These are phyloP conservation scores for Carapus acus DNA, from an alignment of 2,797 vertebrate species.

Conservation along the genomic window DNA sequence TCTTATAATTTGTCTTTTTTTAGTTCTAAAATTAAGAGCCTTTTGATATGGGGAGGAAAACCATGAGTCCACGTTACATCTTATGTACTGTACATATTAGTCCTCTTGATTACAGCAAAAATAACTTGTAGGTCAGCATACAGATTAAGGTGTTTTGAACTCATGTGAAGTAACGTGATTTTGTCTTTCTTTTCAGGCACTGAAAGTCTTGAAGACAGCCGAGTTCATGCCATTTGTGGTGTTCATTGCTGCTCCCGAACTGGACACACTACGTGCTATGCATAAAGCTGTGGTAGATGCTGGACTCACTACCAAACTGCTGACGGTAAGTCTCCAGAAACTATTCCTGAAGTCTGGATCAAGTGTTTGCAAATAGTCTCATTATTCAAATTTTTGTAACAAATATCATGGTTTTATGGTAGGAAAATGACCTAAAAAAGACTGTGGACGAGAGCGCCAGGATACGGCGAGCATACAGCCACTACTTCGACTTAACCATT, in stretches of 20 bases:
- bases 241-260: conserved; percentile 93
- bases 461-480: conserved; percentile 91
- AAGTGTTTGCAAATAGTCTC: neutral
- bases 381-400: neutral
- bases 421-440: conserved; percentile 97
- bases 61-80: too few species aligned
- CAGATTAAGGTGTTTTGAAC: too few species aligned
- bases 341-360: neutral
- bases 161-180: too few species aligned
- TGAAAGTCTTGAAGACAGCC: conserved; percentile 92
- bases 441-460: conserved; percentile 95
- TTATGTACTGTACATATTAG: too few species aligned
- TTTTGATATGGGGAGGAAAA: too few species aligned
- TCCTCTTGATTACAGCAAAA: too few species aligned
- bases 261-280: conserved; percentile 92
- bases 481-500: conserved; percentile 96
- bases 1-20: too few species aligned
- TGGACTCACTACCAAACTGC: conserved; percentile 93
- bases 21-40: too few species aligned
- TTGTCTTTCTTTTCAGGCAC: conserved; percentile 77
- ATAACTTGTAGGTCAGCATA: too few species aligned
- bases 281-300: conserved; percentile 97
- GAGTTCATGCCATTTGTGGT: conserved; percentile 99
- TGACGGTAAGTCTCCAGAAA: conserved; percentile 78
- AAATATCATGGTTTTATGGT: conserved; percentile 8